These are phyloP conservation scores for Mimachlamys varia DNA, from an alignment of 2,888 invertebrate genomes.

Conservation along the genomic window DNA sequence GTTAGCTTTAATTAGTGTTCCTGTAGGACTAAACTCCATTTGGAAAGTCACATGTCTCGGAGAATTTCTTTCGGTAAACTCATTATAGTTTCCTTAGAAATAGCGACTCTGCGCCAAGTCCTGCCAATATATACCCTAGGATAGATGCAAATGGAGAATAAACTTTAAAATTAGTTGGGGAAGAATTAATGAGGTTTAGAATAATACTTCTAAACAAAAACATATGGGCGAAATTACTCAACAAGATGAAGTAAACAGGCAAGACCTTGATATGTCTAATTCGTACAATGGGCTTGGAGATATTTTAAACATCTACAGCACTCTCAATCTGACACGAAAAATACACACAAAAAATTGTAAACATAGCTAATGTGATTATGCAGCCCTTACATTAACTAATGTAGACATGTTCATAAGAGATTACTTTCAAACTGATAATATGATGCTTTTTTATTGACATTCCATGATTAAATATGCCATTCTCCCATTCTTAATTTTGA, in stretches of 20 bases:
- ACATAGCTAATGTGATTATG: neutral
- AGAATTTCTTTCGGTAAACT: conserved; percentile 31
- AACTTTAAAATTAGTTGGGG: conserved; percentile 12
- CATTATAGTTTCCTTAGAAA: conserved; percentile 28
- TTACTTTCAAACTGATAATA: neutral
- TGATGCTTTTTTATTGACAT: neutral
- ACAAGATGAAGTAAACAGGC: neutral
- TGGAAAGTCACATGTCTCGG: conserved; percentile 34
- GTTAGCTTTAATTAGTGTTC: conserved; percentile 34
- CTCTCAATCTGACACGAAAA: neutral
- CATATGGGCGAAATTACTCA: neutral
- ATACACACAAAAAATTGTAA: neutral
- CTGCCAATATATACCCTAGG: conserved; percentile 1
- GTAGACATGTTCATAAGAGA: neutral
- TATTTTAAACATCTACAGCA: neutral
- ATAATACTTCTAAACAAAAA: conserved; percentile 17
- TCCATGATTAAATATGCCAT: neutral
- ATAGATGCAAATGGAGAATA: conserved; percentile 31
- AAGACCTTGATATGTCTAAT: neutral
- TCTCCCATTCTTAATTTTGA: neutral
- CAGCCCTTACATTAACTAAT: neutral
- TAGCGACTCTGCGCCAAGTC: neutral
- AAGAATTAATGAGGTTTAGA: conserved; percentile 15
- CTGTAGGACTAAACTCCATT: conserved; percentile 28
- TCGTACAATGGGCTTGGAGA: neutral